Conservation (phyloP, 2,113 vertebrate species). For the Thalassarche chlororhynchos region DNA sequence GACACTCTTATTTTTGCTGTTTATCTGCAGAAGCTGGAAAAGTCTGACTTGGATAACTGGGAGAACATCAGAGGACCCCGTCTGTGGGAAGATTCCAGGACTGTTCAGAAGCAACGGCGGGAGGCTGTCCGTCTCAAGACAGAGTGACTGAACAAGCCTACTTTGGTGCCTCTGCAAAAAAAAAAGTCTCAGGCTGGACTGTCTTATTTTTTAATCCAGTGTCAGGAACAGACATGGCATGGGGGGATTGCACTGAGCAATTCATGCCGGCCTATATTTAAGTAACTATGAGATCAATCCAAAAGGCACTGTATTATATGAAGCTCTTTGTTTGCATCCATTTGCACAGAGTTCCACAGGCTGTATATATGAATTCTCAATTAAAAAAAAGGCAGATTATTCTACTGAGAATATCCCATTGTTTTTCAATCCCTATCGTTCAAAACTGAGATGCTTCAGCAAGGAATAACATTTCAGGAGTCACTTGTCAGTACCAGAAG, state of each 20-base stretch:
- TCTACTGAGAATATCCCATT: neutral
- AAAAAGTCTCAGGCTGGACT: neutral
- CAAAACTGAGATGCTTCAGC: neutral
- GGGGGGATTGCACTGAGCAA: neutral
- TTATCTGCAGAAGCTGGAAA: conserved; percentile 84
- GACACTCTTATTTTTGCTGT: conserved; percentile 36
- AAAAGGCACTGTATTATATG: conserved; percentile 2
- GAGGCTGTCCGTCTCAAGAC: conserved; percentile 53
- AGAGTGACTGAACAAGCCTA: conserved; percentile 36
- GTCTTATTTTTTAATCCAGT: neutral
- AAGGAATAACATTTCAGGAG: neutral
- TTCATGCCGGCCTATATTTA: neutral
- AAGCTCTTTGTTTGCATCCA: neutral
- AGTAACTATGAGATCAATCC: neutral
- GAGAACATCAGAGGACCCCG: conserved; percentile 93
- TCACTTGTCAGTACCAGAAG: conserved; percentile 34
- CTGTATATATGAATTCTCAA: conserved; percentile 17
- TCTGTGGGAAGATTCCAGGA: conserved; percentile 90
- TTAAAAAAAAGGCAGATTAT: conserved; percentile 24
- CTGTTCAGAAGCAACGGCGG: conserved; percentile 80
- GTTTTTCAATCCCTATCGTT: neutral
- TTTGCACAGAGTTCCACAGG: neutral
- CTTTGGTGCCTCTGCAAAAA: neutral
- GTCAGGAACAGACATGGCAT: neutral
- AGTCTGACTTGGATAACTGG: conserved; percentile 84